Conservation (phyloP, 2,797 vertebrate genomes). For the Furcifer pardalis region DNA sequence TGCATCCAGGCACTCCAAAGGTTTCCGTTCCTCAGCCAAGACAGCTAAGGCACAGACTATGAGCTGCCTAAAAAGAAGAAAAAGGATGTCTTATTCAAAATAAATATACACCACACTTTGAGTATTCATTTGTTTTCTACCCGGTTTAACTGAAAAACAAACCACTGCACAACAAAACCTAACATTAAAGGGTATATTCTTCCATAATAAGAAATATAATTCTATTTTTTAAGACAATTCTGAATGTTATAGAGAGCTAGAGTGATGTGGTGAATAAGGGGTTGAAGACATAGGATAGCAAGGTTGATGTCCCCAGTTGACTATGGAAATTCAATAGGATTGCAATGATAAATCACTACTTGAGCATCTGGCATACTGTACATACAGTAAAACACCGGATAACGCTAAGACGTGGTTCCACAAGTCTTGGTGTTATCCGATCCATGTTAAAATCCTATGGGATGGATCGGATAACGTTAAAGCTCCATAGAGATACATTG, state of each 20-base stretch:
- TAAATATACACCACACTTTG: neutral
- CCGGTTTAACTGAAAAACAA: neutral
- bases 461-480: too few relatives aligned
- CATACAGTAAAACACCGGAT: too few relatives aligned
- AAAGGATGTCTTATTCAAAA: constrained; percentile 24
- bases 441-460: too few relatives aligned
- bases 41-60: constrained; percentile 92
- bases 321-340: too few relatives aligned
- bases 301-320: too few relatives aligned
- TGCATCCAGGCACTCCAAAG: constrained; percentile 94
- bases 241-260: neutral
- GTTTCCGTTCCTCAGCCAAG: constrained; percentile 87
- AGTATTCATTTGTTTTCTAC: neutral
- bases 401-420: too few relatives aligned
- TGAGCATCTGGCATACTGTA: too few relatives aligned
- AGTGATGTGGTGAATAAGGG: too few relatives aligned
- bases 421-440: too few relatives aligned
- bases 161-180: neutral
- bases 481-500: too few relatives aligned
- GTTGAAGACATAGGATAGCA: too few relatives aligned
- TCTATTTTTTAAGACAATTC: neutral
- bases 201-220: neutral
- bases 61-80: constrained; percentile 84
- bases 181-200: neutral
- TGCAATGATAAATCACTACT: too few relatives aligned